phyloP scores from a whole-genome alignment of 2,113 vertebrate genomes.

The Syngnathus floridae region DNA sequence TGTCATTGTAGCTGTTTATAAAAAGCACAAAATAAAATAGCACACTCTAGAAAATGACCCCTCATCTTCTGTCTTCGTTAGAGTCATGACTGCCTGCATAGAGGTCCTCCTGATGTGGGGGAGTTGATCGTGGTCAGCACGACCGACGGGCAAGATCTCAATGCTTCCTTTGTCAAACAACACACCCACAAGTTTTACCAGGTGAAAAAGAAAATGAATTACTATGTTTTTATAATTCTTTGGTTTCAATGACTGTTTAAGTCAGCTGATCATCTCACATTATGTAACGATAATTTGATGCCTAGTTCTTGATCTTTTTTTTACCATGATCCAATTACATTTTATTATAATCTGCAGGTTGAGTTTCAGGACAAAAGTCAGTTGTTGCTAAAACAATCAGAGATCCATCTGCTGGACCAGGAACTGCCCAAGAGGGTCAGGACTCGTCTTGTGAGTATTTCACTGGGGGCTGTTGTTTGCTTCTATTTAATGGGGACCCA shows the following conservation, averaged over 20 bases:
- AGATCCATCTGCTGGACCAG: slow-evolving; percentile 85
- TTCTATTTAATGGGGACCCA: neutral
- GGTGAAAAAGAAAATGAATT: slow-evolving; percentile 61
- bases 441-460: slow-evolving; percentile 80
- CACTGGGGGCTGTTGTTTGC: neutral
- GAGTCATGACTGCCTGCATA: slow-evolving; percentile 85
- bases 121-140: slow-evolving; percentile 81
- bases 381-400: slow-evolving; percentile 82
- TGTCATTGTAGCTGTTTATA: neutral
- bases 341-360: slow-evolving; percentile 69
- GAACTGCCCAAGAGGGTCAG: slow-evolving; percentile 91
- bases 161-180: slow-evolving; percentile 81
- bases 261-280: no score
- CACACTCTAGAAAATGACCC: neutral
- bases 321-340: neutral
- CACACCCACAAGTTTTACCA: slow-evolving; percentile 82
- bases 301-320: no score
- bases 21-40: neutral
- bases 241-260: no score
- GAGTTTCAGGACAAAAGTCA: slow-evolving; percentile 92
- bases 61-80: slow-evolving; percentile 40
- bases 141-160: slow-evolving; percentile 74
- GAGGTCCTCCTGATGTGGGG: slow-evolving; percentile 78
- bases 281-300: no score
- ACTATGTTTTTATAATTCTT: no score